These are phyloP conservation scores for Peromyscus californicus DNA, from an alignment of 2,113 vertebrate genomes.

Conservation along the genomic window DNA sequence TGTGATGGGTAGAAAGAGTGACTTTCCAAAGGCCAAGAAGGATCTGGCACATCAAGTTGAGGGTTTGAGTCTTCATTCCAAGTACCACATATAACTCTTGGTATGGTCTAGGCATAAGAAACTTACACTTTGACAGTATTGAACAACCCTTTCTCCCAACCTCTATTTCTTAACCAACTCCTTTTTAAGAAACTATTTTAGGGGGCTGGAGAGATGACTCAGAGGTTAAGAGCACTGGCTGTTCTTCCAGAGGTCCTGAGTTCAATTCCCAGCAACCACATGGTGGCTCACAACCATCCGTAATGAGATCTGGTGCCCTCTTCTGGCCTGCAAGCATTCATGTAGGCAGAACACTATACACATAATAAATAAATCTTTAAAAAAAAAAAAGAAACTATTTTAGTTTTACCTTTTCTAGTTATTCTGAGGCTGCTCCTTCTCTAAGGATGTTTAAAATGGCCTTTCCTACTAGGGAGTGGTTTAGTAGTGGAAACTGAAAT, in stretches of 20 bases:
- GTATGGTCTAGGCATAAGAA: neutral
- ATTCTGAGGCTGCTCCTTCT: neutral
- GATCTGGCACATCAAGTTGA: neutral
- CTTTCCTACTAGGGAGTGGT: neutral
- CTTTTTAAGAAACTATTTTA: conserved; percentile 21
- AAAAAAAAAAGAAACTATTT: neutral
- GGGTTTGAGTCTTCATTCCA: conserved; percentile 28
- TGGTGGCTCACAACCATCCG: no score
- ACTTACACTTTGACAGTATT: neutral
- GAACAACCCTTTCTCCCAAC: neutral
- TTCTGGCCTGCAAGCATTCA: no score
- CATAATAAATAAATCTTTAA: no score
- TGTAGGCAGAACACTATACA: no score
- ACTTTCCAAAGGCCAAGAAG: neutral
- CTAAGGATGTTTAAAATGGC: conserved; percentile 35
- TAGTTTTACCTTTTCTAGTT: conserved; percentile 17
- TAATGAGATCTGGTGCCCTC: no score
- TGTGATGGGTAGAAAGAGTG: neutral
- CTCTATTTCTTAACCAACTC: neutral
- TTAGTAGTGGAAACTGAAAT: conserved; percentile 62
- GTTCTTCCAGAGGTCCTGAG: no score
- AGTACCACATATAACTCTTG: neutral
- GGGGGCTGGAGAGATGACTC: no score
- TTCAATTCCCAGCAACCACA: no score
- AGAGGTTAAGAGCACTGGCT: no score